phyloP scores from a whole-genome alignment of 2,888 invertebrate species.

The Tillus elongatus region DNA sequence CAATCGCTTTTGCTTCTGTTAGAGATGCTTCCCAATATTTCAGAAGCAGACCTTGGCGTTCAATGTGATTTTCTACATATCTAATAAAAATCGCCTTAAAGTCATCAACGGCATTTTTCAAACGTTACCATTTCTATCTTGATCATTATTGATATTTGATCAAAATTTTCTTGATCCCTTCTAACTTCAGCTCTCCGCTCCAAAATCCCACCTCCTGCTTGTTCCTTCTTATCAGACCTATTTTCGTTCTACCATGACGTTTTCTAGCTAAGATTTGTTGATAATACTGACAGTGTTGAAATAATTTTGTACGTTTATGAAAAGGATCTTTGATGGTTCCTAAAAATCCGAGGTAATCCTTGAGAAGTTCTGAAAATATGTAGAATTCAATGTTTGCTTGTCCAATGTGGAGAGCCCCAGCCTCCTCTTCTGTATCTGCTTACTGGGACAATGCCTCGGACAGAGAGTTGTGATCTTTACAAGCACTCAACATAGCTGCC shows the following conservation, averaged over 20 bases:
- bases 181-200: constrained; percentile 97
- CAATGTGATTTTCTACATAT: constrained; percentile 89
- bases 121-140: constrained; percentile 90
- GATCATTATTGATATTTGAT: constrained; percentile 87
- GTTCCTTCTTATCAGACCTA: constrained; percentile 86
- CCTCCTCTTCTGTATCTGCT: constrained; percentile 78
- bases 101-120: constrained; percentile 76
- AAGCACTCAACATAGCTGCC: constrained; percentile 80
- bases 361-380: constrained; percentile 83
- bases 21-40: constrained; percentile 94
- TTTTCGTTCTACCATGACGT: constrained; percentile 85
- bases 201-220: constrained; percentile 77
- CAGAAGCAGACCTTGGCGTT: constrained; percentile 87
- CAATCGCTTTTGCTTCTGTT: constrained; percentile 89
- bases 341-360: constrained; percentile 88
- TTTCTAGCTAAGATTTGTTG: constrained; percentile 90
- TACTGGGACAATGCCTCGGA: constrained; percentile 84
- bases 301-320: constrained; percentile 71
- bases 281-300: constrained; percentile 97
- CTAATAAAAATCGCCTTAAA: constrained; percentile 83
- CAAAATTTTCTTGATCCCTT: constrained; percentile 91
- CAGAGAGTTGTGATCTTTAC: constrained; percentile 86
- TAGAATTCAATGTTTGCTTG: constrained; percentile 94
- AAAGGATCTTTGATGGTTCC: constrained; percentile 79
- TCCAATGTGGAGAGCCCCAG: constrained; percentile 78